Percentiles rank a stretch among this genome's conserved stretches.
Conservation (phyloP, 2,888 invertebrate genomes). For the Microctonus hyperodae region DNA sequence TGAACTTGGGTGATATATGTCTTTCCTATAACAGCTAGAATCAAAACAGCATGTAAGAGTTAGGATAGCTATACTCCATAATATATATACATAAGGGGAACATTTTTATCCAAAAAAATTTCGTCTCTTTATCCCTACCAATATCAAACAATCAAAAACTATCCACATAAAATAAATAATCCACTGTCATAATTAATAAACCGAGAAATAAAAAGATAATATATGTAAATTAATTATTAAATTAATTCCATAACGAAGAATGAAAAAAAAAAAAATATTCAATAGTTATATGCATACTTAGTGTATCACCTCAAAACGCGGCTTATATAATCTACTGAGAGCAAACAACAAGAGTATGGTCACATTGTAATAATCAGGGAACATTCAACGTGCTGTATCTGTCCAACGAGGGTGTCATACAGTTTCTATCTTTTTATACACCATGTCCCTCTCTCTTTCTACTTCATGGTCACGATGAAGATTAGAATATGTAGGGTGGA, state of each 20-base stretch:
- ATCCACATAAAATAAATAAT: not conserved
- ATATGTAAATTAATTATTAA: too few relatives aligned
- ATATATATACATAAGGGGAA: too few relatives aligned
- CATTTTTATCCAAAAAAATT: conserved; percentile 37
- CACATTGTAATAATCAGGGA: conserved; percentile 43
- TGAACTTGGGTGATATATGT: conserved; percentile 56
- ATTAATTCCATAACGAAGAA: too few relatives aligned
- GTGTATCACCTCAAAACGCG: not conserved
- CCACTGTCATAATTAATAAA: too few relatives aligned
- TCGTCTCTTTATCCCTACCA: conserved; percentile 37
- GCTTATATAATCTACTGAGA: conserved; percentile 15
- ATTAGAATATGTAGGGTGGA: conserved; percentile 49
- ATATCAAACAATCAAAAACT: conserved; percentile 31
- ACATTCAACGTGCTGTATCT: conserved; percentile 62
- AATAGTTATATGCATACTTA: too few relatives aligned
- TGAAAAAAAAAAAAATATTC: too few relatives aligned
- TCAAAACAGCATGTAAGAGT: conserved; percentile 55
- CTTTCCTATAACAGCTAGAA: conserved; percentile 60
- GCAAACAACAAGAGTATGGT: conserved; percentile 33
- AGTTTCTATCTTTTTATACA: not conserved
- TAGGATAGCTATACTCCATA: conserved; percentile 17
- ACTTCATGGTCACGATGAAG: conserved; percentile 41
- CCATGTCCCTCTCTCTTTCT: not conserved
- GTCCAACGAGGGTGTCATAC: conserved; percentile 40
- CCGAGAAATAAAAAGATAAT: too few relatives aligned